These are phyloP conservation scores for Drosophila ohnishii DNA, from an alignment of 1,140 invertebrate species.

Conservation along the genomic window DNA sequence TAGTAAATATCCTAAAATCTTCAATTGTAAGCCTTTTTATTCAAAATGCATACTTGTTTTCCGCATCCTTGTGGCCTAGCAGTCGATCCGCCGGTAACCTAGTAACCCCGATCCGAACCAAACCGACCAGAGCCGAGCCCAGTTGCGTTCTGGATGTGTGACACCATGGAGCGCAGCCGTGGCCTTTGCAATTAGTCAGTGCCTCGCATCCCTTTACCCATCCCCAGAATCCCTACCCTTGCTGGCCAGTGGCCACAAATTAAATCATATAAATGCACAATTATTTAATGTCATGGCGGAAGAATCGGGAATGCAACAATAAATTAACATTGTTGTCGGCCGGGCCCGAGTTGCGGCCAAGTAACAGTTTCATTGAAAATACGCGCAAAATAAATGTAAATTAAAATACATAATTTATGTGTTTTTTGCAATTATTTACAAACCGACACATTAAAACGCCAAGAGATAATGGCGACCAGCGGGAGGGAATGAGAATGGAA, in stretches of 20 bases:
- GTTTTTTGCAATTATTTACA: conserved; percentile 78
- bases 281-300: conserved; percentile 71
- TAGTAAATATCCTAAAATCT: neutral
- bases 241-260: conserved; percentile 72
- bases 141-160: conserved; percentile 14
- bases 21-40: neutral
- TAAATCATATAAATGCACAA: conserved; percentile 81
- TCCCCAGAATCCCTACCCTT: neutral
- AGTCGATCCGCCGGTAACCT: conserved; percentile 56
- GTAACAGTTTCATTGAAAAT: conserved; percentile 66
- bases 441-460: conserved; percentile 78
- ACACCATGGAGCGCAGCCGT: conserved; percentile 7
- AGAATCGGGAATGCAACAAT: conserved; percentile 45
- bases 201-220: conserved; percentile 17
- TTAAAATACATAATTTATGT: conserved; percentile 81
- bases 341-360: conserved; percentile 18
- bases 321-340: conserved; percentile 58
- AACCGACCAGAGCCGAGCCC: neutral
- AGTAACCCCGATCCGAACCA: conserved; percentile 55
- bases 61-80: conserved; percentile 14
- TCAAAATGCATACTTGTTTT: neutral
- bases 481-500: neutral
- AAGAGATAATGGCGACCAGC: conserved; percentile 61
- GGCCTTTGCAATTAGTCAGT: conserved; percentile 68
- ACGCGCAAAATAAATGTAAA: conserved; percentile 77